Base-by-base conservation (phyloP, 2,888 invertebrate species). In the Hylaea fasciaria region DNA sequence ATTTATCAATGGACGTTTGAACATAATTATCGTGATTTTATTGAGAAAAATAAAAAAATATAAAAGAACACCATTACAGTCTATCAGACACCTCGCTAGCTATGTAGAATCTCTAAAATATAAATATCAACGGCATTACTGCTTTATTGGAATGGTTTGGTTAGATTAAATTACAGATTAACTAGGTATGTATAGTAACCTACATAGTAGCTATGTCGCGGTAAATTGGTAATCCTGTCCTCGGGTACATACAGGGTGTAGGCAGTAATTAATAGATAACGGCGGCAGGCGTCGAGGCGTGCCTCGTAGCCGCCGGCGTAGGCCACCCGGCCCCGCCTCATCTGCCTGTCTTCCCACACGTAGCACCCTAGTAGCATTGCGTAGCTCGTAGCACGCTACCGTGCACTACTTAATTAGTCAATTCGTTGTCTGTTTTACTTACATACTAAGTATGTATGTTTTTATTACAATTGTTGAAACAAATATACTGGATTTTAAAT, bases 201-300 rank as follows among this genome's bases (percentile, higher is more conserved):
- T 29, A 9, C 13, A 13, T 13, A 13, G 40, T 22, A 43, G 43
- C 11, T 22, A 17, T 22, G 11, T 22, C 17, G 43, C 40, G n/a
- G 44, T 60, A 60, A 55, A 50, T 50, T 46, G n/a, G 44, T 60
- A 60, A 55, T 55, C 55, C 50, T 44, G 52, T 41, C 47, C 43
- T 17, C 22, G 28, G 32, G 28, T 50, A 28, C 13, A n/a, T 22
- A 13, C 35, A 32, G 48, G 32, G 59, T 55, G 44, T 62, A 64
- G 61, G 56, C 50, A 64, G 64, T 65, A 62, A 61, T 64, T 62
- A 64, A 60, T 62, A 65, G 67, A 68, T 62, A 59, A 69, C 57
- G 66, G 69, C 67, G 70, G 66, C 74, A 83, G 83, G 90, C 85
- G 90, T 85, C 79, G 81, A 84, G 81, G 86, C 89, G 86, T 88